Conservation (phyloP, 2,888 invertebrate species). For the Unio delphinus region DNA sequence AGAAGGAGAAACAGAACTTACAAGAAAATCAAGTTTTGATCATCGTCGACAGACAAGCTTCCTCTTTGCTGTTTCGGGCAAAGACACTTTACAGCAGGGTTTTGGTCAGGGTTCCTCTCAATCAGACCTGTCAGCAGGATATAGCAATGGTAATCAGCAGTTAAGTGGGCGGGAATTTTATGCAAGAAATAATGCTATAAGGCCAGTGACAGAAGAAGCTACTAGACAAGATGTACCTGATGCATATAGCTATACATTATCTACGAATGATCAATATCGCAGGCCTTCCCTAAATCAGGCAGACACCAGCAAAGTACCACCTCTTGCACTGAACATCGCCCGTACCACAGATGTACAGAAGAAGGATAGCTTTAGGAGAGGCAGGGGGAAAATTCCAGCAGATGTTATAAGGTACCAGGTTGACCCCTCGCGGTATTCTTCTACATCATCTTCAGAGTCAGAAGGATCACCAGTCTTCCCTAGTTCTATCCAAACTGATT, state of each 20-base stretch:
- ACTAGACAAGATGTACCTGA: constrained; percentile 34
- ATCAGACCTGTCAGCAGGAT: not conserved
- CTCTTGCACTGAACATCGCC: constrained; percentile 42
- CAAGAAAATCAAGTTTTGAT: constrained; percentile 39
- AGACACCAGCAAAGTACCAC: constrained; percentile 41
- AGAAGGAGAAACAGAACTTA: constrained; percentile 19
- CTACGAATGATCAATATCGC: constrained; percentile 58
- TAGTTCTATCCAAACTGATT: constrained; percentile 7
- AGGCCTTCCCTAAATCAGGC: constrained; percentile 48
- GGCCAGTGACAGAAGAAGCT: constrained; percentile 7
- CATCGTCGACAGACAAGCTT: constrained; percentile 66
- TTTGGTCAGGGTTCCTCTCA: constrained; percentile 2
- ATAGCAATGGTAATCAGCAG: too few species aligned
- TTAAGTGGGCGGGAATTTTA: too few species aligned
- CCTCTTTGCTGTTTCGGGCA: constrained; percentile 59
- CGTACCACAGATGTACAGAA: constrained; percentile 45
- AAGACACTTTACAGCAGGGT: constrained; percentile 17
- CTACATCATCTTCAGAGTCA: constrained; percentile 42
- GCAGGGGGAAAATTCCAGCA: constrained; percentile 46
- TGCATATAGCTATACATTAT: constrained; percentile 60
- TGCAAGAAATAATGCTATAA: not conserved
- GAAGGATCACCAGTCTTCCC: constrained; percentile 20
- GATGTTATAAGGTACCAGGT: constrained; percentile 60
- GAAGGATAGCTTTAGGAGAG: constrained; percentile 62
- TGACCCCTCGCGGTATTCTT: constrained; percentile 31